phyloP scores from a whole-genome alignment of 2,888 invertebrate genomes.

The Tricholauxania praeusta region DNA sequence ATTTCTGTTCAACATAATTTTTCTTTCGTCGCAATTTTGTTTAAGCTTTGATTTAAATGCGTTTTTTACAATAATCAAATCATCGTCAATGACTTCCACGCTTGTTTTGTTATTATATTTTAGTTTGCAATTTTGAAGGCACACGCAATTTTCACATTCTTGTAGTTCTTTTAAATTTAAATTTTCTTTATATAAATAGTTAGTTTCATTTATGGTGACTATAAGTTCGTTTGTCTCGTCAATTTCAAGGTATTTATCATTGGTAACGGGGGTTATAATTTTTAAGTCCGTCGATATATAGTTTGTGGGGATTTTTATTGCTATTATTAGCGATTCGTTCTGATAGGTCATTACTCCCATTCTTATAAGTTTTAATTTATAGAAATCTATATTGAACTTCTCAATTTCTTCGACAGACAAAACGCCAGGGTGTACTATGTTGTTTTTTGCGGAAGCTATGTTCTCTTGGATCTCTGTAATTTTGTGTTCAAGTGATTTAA shows the following conservation, averaged over 20 bases:
- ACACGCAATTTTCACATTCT: background rate
- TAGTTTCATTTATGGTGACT: background rate
- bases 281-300: constrained; percentile 5
- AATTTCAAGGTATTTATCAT: constrained; percentile 8
- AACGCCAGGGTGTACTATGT: constrained; percentile 20
- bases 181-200: background rate
- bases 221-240: background rate
- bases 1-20: constrained; percentile 19
- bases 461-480: constrained; percentile 19
- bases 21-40: no score
- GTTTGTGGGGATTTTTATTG: constrained; percentile 28
- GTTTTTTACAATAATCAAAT: constrained; percentile 31
- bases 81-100: constrained; percentile 20
- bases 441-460: constrained; percentile 30
- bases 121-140: background rate
- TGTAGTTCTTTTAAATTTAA: constrained; percentile 1
- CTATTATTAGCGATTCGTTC: constrained; percentile 29
- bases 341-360: constrained; percentile 30
- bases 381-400: constrained; percentile 34
- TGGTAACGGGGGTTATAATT: background rate
- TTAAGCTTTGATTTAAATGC: constrained; percentile 3
- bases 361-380: constrained; percentile 29
- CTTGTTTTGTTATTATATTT: constrained; percentile 1
- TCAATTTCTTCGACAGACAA: constrained; percentile 24
- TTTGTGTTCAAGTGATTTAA: constrained; percentile 16